Evolutionary conservation across 2,888 invertebrate genomes (phyloP).

Genomic region (Tromatobia lineatoria): DNA sequence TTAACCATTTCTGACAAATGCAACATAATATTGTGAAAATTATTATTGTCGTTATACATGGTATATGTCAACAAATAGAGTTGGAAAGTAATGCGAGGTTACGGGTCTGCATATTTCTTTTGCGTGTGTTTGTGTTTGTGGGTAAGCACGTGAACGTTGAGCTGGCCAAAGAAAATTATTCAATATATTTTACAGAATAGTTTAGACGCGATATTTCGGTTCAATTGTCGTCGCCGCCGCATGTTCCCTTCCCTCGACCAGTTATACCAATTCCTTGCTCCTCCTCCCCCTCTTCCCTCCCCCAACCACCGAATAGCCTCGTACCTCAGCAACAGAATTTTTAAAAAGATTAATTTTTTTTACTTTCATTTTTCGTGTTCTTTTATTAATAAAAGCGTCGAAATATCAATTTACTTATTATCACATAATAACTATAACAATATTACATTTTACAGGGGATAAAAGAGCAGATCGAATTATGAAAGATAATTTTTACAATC

Average conservation of each 20-base stretch:
- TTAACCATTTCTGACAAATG: no score
- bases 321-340: slow-evolving; percentile 55
- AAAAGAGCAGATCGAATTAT: slow-evolving; percentile 57
- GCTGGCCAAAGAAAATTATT: slow-evolving; percentile 31
- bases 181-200: slow-evolving; percentile 46
- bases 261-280: neutral
- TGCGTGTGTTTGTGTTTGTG: neutral
- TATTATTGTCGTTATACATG: no score
- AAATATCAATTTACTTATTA: slow-evolving; percentile 76
- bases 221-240: slow-evolving; percentile 9
- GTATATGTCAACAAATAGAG: no score
- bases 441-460: slow-evolving; percentile 68
- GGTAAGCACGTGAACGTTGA: slow-evolving; percentile 35
- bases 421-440: slow-evolving; percentile 77
- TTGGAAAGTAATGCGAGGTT: no score
- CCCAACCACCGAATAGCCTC: neutral
- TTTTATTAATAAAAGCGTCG: slow-evolving; percentile 75
- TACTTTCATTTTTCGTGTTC: slow-evolving; percentile 50
- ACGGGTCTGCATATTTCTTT: neutral
- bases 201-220: slow-evolving; percentile 23
- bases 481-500: slow-evolving; percentile 73
- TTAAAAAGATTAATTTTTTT: slow-evolving; percentile 63
- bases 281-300: no score
- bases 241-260: slow-evolving; percentile 3
- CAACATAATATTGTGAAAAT: no score